Evolutionary conservation across 2,113 vertebrate species (phyloP), one percentile per base, ranked within the genome.

Genomic region (Ploceus nigricollis): DNA sequence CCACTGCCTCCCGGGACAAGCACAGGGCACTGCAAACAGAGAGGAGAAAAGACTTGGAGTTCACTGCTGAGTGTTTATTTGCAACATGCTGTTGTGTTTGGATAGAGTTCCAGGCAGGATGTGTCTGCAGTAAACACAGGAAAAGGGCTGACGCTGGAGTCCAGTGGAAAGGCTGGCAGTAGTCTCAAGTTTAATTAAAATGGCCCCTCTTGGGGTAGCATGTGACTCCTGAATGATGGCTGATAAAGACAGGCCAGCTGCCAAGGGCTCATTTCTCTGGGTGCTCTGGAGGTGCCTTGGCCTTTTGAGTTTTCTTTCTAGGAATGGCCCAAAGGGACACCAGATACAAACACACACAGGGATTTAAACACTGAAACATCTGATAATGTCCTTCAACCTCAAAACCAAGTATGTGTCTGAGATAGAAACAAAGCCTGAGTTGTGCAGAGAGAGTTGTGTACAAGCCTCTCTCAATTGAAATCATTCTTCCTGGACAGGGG

Each of bases 81-180:
- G 89, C 88, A 79, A 68, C 65, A 71, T 83, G 77, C 82, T 81
- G 45, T 79, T 78, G 88, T 94, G 65, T 94, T 94, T 97, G 80
- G 90, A 90, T 10, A 79, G 69, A 78, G 88, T 48, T 86, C 66
- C 13, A 1, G 90, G 92, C 93, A 97, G 96, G 92, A 96, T 94
- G 88, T 88, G 75, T 27, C 85, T 92, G 90, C 91, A 95, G 80
- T 94, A 96, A 96, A 96, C 92, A 96, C 87, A 96, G 92, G 95
- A 96, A 96, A 96, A 94, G 61, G 78, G 89, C 78, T 96, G 95
- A 87, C 58, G 21, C 87, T 93, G 70, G 77, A 93, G 73, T 23
- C 0, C 1, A 64, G 54, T 61, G 82, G 83, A 93, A 93, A 57
- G 72, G 79, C 76, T 93, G 90, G 92, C 90, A 68, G 50, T 18